Percentiles rank a stretch among this genome's conserved stretches.
phyloP scores from a whole-genome alignment of 2,888 invertebrate species.

The Diloba caeruleocephala region DNA sequence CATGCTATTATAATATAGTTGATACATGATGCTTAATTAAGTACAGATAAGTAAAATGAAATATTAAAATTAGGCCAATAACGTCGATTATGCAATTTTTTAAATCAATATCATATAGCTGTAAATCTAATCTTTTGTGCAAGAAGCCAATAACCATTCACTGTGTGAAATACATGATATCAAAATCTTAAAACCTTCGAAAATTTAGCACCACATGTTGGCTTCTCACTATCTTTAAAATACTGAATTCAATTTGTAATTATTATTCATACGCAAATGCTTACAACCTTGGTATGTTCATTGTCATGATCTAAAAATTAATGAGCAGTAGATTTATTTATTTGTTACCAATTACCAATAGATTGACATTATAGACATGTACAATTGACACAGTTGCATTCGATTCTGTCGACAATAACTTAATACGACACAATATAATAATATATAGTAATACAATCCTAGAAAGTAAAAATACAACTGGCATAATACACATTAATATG shows the following conservation, averaged over 20 bases:
- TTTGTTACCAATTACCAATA: conserved; percentile 16
- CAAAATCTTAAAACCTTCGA: conserved; percentile 84
- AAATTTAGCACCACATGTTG: conserved; percentile 88
- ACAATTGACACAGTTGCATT: conserved; percentile 51
- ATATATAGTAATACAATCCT: conserved; percentile 34
- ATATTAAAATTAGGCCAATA: conserved; percentile 66
- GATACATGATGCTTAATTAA: conserved; percentile 47
- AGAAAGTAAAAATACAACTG: conserved; percentile 41
- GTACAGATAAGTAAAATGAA: conserved; percentile 44
- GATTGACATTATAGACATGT: conserved; percentile 26
- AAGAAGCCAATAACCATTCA: conserved; percentile 75
- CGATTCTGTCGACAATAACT: conserved; percentile 30
- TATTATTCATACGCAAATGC: conserved; percentile 34
- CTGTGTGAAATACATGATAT: conserved; percentile 73
- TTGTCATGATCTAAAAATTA: conserved; percentile 41
- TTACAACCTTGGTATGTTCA: conserved; percentile 49
- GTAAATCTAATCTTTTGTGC: conserved; percentile 51
- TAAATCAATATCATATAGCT: conserved; percentile 38
- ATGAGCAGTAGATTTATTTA: conserved; percentile 30
- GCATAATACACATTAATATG: conserved; percentile 37
- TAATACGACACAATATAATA: conserved; percentile 34
- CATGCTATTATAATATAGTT: conserved; percentile 49
- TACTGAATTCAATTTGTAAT: conserved; percentile 62
- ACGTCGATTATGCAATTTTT: conserved; percentile 47
- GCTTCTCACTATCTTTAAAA: conserved; percentile 80